Percentiles rank a stretch among this genome's conserved stretches.
Conservation (phyloP, 2,797 vertebrate species). For the Eidolon dupreanum region DNA sequence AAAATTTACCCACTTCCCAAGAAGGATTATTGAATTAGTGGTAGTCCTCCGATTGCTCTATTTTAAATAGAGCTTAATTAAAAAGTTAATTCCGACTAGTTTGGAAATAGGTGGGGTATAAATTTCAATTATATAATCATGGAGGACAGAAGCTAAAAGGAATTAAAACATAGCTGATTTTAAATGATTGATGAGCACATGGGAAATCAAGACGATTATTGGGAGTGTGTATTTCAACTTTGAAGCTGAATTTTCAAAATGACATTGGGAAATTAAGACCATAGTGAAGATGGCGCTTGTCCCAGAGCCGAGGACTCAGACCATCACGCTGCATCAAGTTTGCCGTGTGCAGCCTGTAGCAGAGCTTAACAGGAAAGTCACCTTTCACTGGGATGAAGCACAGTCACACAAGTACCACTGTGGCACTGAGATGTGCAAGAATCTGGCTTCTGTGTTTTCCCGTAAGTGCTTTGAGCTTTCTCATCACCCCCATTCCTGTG, state of each 20-base stretch:
- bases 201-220: neutral
- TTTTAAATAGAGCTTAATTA: slow-evolving; percentile 27
- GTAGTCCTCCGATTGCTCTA: neutral
- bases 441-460: neutral
- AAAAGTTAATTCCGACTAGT: slow-evolving; percentile 40
- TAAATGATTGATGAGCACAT: neutral
- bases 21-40: neutral
- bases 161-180: slow-evolving; percentile 40
- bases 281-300: accelerated
- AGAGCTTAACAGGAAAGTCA: neutral
- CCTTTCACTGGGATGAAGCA: accelerated
- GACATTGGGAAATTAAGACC: neutral
- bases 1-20: neutral
- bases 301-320: neutral
- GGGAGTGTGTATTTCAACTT: neutral
- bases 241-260: neutral
- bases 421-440: neutral
- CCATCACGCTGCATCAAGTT: accelerated
- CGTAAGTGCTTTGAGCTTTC: neutral
- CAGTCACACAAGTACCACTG: accelerated
- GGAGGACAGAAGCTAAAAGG: neutral
- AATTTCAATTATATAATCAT: slow-evolving; percentile 31
- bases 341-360: accelerated
- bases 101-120: neutral
- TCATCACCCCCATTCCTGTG: too few relatives aligned